These are phyloP conservation scores for Parthenolecanium corni DNA, from an alignment of 2,888 invertebrate species.

Conservation along the genomic window DNA sequence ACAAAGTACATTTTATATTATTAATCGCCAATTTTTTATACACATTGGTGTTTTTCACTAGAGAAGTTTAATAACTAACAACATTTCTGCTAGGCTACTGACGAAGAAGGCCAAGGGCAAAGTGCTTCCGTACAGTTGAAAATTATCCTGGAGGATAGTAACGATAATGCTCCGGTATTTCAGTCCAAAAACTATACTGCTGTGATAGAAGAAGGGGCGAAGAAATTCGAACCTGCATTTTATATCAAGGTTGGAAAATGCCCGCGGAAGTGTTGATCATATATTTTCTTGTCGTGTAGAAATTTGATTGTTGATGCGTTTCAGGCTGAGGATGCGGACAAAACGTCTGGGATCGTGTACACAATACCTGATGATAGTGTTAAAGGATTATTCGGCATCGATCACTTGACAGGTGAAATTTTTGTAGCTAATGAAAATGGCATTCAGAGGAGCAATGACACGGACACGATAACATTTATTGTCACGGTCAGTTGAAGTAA, in stretches of 20 bases:
- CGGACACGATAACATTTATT: slow-evolving; percentile 45
- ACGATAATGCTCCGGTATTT: slow-evolving; percentile 81
- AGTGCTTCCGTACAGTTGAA: slow-evolving; percentile 66
- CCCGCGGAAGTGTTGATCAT: not conserved
- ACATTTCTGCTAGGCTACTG: slow-evolving; percentile 59
- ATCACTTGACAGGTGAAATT: slow-evolving; percentile 56
- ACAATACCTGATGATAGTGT: slow-evolving; percentile 52
- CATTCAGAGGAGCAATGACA: slow-evolving; percentile 43
- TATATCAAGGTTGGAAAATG: slow-evolving; percentile 37
- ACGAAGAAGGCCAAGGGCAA: slow-evolving; percentile 68
- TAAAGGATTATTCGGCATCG: slow-evolving; percentile 54
- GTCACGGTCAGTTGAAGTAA: slow-evolving; percentile 52
- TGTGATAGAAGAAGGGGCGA: slow-evolving; percentile 74
- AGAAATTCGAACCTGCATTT: slow-evolving; percentile 67
- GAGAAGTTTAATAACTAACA: slow-evolving; percentile 23
- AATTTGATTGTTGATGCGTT: slow-evolving; percentile 38
- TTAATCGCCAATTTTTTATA: too few relatives aligned
- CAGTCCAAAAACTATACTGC: slow-evolving; percentile 62
- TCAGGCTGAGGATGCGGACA: slow-evolving; percentile 69
- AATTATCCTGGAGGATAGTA: slow-evolving; percentile 67
- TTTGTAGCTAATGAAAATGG: slow-evolving; percentile 45
- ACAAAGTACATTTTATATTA: slow-evolving; percentile 49
- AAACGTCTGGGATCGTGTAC: slow-evolving; percentile 67
- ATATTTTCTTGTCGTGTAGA: not conserved
- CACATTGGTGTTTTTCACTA: slow-evolving; percentile 9